phyloP scores from a whole-genome alignment of 1,140 invertebrate species.

The Aricia agestis region DNA sequence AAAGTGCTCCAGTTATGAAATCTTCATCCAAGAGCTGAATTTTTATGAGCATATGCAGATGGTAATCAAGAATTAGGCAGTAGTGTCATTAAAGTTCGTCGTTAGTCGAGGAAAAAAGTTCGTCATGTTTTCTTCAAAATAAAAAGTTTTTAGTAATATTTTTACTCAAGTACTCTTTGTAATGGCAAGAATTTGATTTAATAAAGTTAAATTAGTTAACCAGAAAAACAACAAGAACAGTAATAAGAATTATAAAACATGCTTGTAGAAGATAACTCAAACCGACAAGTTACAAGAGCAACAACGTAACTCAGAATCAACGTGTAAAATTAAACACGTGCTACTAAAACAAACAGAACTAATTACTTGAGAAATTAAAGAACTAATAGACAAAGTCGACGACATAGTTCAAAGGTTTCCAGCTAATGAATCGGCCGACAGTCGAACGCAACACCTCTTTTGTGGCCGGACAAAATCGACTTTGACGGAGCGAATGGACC shows the following conservation, averaged over 20 bases:
- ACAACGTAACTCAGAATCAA: background rate
- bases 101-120: too few species aligned
- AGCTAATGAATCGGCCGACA: conserved; percentile 71
- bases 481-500: conserved; percentile 65
- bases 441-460: conserved; percentile 67
- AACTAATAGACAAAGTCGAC: conserved; percentile 52
- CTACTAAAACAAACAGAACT: conserved; percentile 1
- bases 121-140: too few species aligned
- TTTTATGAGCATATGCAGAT: background rate
- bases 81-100: too few species aligned
- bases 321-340: background rate
- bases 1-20: conserved; percentile 27
- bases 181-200: too few species aligned
- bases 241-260: background rate
- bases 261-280: background rate
- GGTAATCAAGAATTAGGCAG: too few species aligned
- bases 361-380: conserved; percentile 32
- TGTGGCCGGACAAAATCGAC: conserved; percentile 65
- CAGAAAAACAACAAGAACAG: background rate
- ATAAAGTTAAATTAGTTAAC: background rate
- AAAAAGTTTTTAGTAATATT: too few species aligned
- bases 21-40: conserved; percentile 11
- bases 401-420: conserved; percentile 59
- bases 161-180: too few species aligned
- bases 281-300: background rate